Evolutionary conservation across 2,888 invertebrate species (phyloP).

Genomic region (Cremastinae sp.): DNA sequence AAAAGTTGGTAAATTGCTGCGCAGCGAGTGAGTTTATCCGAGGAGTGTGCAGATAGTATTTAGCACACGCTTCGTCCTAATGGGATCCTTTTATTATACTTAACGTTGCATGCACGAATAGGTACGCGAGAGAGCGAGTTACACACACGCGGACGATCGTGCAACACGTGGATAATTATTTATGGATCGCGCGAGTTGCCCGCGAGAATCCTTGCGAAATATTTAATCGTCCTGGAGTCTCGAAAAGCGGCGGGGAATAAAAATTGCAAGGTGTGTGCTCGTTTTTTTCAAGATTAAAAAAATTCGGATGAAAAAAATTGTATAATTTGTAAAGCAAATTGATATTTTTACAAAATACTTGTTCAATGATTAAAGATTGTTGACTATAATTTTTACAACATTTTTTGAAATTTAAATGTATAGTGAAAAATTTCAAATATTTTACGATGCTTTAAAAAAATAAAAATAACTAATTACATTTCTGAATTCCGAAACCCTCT

Average conservation of each 20-base stretch:
- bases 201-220: conserved; percentile 49
- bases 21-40: conserved; percentile 25
- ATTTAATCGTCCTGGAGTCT: neutral
- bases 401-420: too few relatives aligned
- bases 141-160: conserved; percentile 13
- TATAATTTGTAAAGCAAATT: neutral
- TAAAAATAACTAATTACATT: too few relatives aligned
- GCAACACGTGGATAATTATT: conserved; percentile 47
- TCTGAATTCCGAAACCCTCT: too few relatives aligned
- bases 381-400: too few relatives aligned
- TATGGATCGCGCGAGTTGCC: conserved; percentile 35
- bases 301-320: neutral
- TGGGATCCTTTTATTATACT: conserved; percentile 57
- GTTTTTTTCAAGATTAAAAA: neutral
- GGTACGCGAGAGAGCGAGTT: conserved; percentile 40
- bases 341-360: neutral
- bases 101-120: conserved; percentile 55
- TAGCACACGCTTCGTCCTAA: conserved; percentile 54
- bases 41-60: conserved; percentile 14
- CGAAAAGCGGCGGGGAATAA: neutral
- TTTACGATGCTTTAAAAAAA: too few relatives aligned
- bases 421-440: too few relatives aligned
- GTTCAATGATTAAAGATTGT: too few relatives aligned
- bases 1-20: conserved; percentile 29
- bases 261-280: neutral